A percentile compares a stretch with the other conserved stretches of the same genome.
phyloP scores from a whole-genome alignment of 1,140 invertebrate genomes.

The Bicyclus anynana region DNA sequence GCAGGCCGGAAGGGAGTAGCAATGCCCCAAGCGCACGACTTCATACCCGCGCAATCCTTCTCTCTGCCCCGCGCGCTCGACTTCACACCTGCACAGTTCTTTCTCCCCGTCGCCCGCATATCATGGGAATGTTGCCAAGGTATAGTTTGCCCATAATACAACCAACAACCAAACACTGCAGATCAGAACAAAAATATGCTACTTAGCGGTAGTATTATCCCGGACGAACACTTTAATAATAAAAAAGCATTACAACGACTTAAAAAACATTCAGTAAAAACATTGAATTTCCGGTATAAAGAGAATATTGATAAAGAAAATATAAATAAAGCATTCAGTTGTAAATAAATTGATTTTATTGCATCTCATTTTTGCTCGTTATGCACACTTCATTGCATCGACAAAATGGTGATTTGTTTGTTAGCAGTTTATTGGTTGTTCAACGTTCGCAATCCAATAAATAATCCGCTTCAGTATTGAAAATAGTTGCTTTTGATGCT shows the following conservation, averaged over 20 bases:
- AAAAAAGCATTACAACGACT: neutral
- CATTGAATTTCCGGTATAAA: neutral
- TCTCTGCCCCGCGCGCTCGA: no score
- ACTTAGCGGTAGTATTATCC: no score
- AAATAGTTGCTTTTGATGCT: neutral
- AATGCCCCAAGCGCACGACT: no score
- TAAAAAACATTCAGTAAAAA: neutral
- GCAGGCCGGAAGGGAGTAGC: no score
- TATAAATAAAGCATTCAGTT: slow-evolving; percentile 19
- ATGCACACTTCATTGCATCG: slow-evolving; percentile 18
- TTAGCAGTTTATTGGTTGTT: slow-evolving; percentile 13
- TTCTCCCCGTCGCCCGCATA: no score
- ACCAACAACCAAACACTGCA: no score
- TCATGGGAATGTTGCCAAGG: no score
- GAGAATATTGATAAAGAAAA: slow-evolving; percentile 6
- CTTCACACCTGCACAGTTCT: no score
- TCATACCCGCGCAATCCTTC: no score
- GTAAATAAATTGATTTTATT: slow-evolving; percentile 23
- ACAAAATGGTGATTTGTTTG: slow-evolving; percentile 18
- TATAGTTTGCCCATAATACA: no score
- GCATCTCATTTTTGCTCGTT: slow-evolving; percentile 22
- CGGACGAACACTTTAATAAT: no score
- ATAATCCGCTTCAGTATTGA: neutral
- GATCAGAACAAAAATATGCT: no score
- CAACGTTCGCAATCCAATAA: slow-evolving; percentile 1